Conservation (phyloP, 2,113 vertebrate genomes). For the Craseonycteris thonglongyai region DNA sequence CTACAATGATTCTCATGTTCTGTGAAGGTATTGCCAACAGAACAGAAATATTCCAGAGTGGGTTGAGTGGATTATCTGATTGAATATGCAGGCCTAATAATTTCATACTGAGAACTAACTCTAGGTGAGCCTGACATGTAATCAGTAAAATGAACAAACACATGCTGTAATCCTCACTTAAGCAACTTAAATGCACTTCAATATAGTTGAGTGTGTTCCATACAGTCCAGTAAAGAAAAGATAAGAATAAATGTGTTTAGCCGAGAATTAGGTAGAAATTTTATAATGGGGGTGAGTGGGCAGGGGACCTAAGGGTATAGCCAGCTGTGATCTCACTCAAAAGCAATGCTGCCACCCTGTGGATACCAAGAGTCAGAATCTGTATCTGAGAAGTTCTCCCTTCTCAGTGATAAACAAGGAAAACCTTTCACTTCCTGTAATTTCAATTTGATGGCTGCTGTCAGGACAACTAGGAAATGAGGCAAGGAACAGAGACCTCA, state of each 20-base stretch:
- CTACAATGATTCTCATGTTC: background rate
- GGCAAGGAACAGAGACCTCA: background rate
- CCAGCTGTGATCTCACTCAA: background rate
- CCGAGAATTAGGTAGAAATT: background rate
- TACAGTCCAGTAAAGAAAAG: background rate
- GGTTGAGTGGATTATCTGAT: background rate
- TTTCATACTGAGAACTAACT: background rate
- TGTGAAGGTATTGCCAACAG: background rate
- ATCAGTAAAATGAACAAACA: slow-evolving; percentile 2
- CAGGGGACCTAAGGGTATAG: background rate
- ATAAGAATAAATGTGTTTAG: background rate
- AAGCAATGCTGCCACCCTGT: slow-evolving; percentile 2
- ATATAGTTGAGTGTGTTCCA: background rate
- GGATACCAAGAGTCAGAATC: background rate
- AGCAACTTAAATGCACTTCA: background rate
- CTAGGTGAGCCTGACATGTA: background rate
- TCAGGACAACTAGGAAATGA: slow-evolving; percentile 32
- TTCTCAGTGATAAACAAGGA: slow-evolving; percentile 35
- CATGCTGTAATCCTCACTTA: background rate
- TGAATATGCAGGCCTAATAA: background rate
- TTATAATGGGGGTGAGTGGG: background rate
- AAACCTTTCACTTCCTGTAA: slow-evolving; percentile 49
- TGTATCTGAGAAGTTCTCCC: background rate
- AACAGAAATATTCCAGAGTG: background rate
- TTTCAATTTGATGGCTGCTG: slow-evolving; percentile 25